Evolutionary conservation across 2,888 invertebrate genomes (phyloP).

Genomic region (Phorcus lineatus): DNA sequence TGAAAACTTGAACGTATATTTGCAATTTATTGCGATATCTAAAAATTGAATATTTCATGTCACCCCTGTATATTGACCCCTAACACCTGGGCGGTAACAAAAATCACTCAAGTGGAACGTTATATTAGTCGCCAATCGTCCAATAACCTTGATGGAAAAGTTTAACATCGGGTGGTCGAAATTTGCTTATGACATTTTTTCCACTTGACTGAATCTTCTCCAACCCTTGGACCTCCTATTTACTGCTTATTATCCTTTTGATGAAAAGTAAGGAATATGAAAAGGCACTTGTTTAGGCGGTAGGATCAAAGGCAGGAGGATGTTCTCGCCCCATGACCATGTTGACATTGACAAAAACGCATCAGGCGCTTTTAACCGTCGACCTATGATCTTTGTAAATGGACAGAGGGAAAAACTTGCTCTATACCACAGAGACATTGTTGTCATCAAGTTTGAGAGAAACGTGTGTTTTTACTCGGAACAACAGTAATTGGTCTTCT

Average conservation of each 20-base stretch:
- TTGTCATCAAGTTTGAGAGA: no score
- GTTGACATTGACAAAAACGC: not conserved
- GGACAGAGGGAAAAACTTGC: no score
- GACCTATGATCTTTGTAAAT: not conserved
- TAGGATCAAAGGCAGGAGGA: not conserved
- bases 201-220: not conserved
- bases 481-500: no score
- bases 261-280: not conserved
- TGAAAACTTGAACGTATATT: no score
- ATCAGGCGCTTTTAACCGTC: not conserved
- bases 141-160: not conserved
- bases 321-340: not conserved
- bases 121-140: not conserved
- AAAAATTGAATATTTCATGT: no score
- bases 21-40: no score
- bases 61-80: not conserved
- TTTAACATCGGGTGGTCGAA: conserved; percentile 1
- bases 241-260: not conserved
- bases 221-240: not conserved
- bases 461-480: no score
- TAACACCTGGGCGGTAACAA: not conserved
- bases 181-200: not conserved
- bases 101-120: not conserved
- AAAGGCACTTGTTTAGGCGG: not conserved
- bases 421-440: no score